A percentile compares a stretch with the other conserved stretches of the same genome.
Evolutionary conservation across 2,888 invertebrate genomes (phyloP).

Genomic region (Hemistola chrysoprasaria): DNA sequence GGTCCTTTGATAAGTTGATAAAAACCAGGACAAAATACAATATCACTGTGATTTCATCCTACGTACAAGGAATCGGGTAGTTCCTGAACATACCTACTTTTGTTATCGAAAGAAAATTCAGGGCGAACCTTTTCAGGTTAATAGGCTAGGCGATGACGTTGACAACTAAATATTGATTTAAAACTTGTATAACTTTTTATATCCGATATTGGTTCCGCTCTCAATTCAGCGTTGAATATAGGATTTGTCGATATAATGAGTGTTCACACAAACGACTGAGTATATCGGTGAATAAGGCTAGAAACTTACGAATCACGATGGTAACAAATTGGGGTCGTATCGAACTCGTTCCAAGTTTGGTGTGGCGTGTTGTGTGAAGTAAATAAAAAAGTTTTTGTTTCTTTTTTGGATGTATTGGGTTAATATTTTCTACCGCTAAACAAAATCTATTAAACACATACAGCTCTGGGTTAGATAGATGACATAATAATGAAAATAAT

Average conservation of each 20-base stretch:
- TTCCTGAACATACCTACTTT: slow-evolving; percentile 13
- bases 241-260: background rate
- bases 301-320: too few species aligned
- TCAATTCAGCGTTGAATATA: slow-evolving; percentile 26
- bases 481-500: background rate
- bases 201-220: slow-evolving; percentile 33
- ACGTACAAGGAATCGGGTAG: slow-evolving; percentile 9
- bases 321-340: too few species aligned
- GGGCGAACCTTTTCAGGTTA: slow-evolving; percentile 34
- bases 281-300: too few species aligned
- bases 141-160: slow-evolving; percentile 27
- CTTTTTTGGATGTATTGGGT: too few species aligned
- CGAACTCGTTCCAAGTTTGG: background rate
- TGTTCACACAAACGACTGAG: too few species aligned
- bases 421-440: slow-evolving; percentile 3
- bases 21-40: too few species aligned
- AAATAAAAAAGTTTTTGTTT: background rate
- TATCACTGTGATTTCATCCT: too few species aligned
- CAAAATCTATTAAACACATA: background rate
- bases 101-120: slow-evolving; percentile 32
- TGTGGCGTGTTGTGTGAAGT: background rate
- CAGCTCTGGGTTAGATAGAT: background rate
- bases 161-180: slow-evolving; percentile 15
- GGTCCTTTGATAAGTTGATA: too few species aligned
- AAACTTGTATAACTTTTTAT: slow-evolving; percentile 3